Evolutionary conservation across 2,888 invertebrate genomes (phyloP), one percentile per base, ranked within the genome.

Genomic region (Elmis aenea): DNA sequence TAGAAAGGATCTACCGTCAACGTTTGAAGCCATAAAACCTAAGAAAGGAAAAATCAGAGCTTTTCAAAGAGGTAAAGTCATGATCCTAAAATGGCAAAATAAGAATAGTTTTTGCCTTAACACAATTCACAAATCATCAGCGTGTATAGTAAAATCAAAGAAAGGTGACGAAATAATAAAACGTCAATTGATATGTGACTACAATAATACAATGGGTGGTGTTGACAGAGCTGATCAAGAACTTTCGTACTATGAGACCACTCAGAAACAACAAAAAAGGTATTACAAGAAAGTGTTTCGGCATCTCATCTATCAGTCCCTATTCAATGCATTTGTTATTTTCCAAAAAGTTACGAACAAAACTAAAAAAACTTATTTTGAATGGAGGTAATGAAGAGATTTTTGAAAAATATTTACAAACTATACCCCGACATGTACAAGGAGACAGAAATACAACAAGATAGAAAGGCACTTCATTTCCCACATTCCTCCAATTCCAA

Each of bases 141-240:
- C n/a, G n/a, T n/a, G n/a, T n/a, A 26, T 33, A 24, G 26, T 26
- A 15, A 27, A 29, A 34, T 10, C 10, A 29, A 28, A 2, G 9
- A 29, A 9, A 22, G 23, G 36, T 28, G 38, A 20, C 21, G 14
- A 28, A 22, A n/a, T 14, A 25, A 27, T 26, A 20, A 45, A 45
- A 26, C 47, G 41, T n/a, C 30, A 29, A 16, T 35, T 43, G 2
- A 45, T 40, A 15, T 26, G 23, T 15, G 46, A 45, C 23, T 51
- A 47, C 20, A 49, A 47, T 34, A 27, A 43, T 23, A 45, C 49
- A 9, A 49, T 50, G 44, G 46, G 47, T 13, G 47, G 46, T 12
- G 47, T 50, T 12, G 49, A n/a, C n/a, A n/a, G n/a, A n/a, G n/a
- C n/a, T n/a, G n/a, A n/a, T n/a, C n/a, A n/a, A n/a, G n/a, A n/a